phyloP scores from a whole-genome alignment of 2,113 vertebrate genomes.

The Cavia porcellus region DNA sequence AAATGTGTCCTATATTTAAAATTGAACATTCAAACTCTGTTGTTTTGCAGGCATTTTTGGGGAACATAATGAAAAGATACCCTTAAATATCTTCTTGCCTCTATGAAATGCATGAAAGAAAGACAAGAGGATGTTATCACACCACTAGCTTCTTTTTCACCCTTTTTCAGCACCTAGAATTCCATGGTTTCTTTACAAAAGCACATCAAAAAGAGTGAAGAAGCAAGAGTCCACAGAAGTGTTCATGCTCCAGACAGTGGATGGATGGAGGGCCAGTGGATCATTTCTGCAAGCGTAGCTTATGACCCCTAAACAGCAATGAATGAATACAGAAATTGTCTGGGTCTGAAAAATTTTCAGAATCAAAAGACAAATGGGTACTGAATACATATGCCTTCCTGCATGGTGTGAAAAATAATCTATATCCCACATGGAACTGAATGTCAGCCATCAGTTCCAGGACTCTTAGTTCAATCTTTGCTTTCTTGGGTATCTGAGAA shows the following conservation, averaged over 20 bases:
- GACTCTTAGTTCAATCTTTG: not conserved
- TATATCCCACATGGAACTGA: not conserved
- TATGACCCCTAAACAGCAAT: not conserved
- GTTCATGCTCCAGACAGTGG: not conserved
- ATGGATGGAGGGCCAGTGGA: not conserved
- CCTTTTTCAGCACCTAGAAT: not conserved
- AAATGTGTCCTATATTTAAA: slow-evolving; percentile 63
- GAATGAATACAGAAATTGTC: not conserved
- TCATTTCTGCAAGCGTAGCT: not conserved
- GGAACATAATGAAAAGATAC: slow-evolving; percentile 8
- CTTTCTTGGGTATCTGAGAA: slow-evolving; percentile 6
- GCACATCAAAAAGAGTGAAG: not conserved
- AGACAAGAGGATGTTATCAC: not conserved
- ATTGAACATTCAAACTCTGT: not conserved
- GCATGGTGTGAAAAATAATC: not conserved
- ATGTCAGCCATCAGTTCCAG: not conserved
- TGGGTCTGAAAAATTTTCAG: not conserved
- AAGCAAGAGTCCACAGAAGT: not conserved
- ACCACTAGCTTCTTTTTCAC: not conserved
- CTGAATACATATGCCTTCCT: not conserved
- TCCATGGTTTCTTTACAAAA: not conserved
- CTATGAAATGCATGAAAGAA: slow-evolving; percentile 16
- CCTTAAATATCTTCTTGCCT: not conserved
- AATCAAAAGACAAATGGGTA: not conserved
- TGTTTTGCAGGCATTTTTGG: not conserved